Percentiles rank a stretch among this genome's conserved stretches.
Evolutionary conservation across 2,113 vertebrate genomes (phyloP).

Genomic region (Pogona vitticeps): DNA sequence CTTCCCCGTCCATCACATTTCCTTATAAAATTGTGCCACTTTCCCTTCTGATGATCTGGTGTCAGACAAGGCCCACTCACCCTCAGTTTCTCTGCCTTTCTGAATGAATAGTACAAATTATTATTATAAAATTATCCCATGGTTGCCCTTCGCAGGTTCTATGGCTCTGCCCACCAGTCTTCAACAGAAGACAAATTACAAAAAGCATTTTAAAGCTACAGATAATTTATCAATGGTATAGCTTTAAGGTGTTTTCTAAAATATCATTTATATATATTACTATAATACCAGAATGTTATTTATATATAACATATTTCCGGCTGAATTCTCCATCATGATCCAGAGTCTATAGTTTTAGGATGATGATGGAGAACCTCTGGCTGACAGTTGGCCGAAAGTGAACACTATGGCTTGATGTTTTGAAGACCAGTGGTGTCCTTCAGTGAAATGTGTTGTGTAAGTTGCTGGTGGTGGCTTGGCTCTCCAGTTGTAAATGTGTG

Average conservation of each 20-base stretch:
- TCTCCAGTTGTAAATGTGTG: conserved; percentile 20
- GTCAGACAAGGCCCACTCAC: background rate
- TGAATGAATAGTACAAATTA: too few relatives aligned
- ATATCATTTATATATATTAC: background rate
- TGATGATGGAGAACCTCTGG: background rate
- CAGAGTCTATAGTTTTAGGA: background rate
- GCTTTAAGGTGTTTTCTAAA: background rate
- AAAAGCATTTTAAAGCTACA: background rate
- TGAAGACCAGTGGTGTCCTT: conserved; percentile 32
- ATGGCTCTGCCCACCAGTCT: background rate
- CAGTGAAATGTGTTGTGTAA: conserved; percentile 29
- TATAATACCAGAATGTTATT: background rate
- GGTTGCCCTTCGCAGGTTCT: background rate
- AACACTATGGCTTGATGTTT: conserved; percentile 5
- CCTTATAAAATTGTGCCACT: background rate
- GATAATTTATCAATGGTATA: background rate
- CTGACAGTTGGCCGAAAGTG: background rate
- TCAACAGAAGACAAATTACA: background rate
- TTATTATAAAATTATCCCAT: background rate
- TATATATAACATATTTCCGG: background rate
- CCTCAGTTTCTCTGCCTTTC: background rate
- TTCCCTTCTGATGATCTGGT: background rate
- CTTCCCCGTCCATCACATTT: background rate
- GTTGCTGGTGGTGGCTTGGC: conserved; percentile 28
- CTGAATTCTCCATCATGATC: background rate